Conservation (phyloP, 2,888 invertebrate genomes). For the Ptychoptera contaminata region DNA sequence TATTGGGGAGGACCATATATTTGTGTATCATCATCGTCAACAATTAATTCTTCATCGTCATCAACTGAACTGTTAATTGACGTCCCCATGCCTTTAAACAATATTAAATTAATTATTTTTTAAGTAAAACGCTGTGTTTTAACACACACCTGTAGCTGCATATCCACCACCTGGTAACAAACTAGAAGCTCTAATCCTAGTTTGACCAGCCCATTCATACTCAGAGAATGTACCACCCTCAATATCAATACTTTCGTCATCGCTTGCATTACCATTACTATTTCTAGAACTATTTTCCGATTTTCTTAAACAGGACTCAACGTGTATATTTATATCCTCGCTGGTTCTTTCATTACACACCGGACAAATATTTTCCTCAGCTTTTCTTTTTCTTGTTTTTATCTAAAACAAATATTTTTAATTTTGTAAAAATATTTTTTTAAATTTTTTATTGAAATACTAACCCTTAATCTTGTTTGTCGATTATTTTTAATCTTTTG, state of each 20-base stretch:
- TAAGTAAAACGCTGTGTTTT: background rate
- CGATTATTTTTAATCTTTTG: constrained; percentile 58
- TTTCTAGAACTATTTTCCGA: constrained; percentile 26
- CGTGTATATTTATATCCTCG: constrained; percentile 56
- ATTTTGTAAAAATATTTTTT: background rate
- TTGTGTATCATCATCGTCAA: constrained; percentile 75
- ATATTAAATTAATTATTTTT: background rate
- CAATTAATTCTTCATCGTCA: constrained; percentile 60
- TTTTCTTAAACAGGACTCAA: constrained; percentile 47
- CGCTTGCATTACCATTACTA: constrained; percentile 31
- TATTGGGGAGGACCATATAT: constrained; percentile 78
- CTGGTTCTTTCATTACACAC: constrained; percentile 60
- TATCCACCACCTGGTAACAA: constrained; percentile 52
- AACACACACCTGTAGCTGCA: constrained; percentile 30
- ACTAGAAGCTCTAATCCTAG: constrained; percentile 56
- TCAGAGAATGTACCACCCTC: constrained; percentile 57
- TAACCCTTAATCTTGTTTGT: constrained; percentile 43
- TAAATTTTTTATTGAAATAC: background rate
- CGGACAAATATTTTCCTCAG: constrained; percentile 55
- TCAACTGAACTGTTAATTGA: constrained; percentile 24
- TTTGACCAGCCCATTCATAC: constrained; percentile 87
- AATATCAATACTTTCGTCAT: constrained; percentile 57
- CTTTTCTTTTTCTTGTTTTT: constrained; percentile 51
- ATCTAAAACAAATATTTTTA: constrained; percentile 17
- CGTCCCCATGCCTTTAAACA: constrained; percentile 23